Percentiles rank a stretch among this genome's conserved stretches.
Conservation (phyloP, 2,888 invertebrate genomes). For the Melitaea athalia region DNA sequence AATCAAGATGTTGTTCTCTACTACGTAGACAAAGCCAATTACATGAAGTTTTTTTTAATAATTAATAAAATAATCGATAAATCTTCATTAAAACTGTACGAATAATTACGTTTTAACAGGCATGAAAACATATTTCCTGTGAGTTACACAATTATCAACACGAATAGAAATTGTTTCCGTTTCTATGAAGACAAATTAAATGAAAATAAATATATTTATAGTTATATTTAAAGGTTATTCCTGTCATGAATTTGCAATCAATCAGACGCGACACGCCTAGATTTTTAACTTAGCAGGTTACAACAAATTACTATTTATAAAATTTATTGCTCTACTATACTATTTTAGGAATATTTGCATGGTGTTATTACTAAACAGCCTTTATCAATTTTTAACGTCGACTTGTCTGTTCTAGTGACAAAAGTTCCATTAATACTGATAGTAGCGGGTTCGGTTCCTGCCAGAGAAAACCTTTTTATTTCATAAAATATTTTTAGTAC, state of each 20-base stretch:
- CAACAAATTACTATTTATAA: neutral
- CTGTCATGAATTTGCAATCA: neutral
- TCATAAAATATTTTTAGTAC: too few species aligned
- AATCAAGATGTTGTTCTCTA: too few species aligned
- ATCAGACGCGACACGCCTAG: neutral
- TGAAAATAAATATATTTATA: neutral
- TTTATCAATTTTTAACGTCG: too few species aligned
- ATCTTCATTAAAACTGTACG: neutral
- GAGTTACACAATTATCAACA: slow-evolving; percentile 10
- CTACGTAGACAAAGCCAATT: too few species aligned
- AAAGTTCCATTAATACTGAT: too few species aligned
- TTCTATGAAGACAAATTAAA: slow-evolving; percentile 7
- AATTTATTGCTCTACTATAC: too few species aligned
- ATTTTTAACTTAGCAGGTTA: neutral
- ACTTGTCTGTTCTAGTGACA: too few species aligned
- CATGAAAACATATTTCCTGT: slow-evolving; percentile 9
- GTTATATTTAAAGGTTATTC: neutral
- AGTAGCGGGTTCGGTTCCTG: too few species aligned
- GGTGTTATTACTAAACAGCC: too few species aligned
- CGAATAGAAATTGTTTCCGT: slow-evolving; percentile 14
- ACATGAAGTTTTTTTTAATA: neutral
- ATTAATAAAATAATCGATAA: neutral
- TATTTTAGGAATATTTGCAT: too few species aligned
- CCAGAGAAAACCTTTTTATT: too few species aligned
- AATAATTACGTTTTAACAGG: slow-evolving; percentile 8